Evolutionary conservation across 2,113 vertebrate genomes (phyloP), one percentile per base, ranked within the genome.

Genomic region (Vanacampus margaritifer): DNA sequence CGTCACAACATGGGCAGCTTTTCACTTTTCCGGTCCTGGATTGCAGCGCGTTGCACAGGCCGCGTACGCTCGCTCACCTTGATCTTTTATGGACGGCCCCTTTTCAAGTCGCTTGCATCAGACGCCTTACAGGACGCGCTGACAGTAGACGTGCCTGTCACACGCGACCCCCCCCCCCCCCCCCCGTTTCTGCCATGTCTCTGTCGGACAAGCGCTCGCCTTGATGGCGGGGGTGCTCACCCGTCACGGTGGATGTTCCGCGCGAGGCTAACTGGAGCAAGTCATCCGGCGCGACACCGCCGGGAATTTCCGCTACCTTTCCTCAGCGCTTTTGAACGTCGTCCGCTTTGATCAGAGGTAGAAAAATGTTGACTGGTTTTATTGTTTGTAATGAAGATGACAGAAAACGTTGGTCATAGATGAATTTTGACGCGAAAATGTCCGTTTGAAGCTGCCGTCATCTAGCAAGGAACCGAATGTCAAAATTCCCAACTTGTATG

Each of bases 201-300:
- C 73, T 46, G 74, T 83, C 78, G 78, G 64, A 67, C 78, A 76
- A 76, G 84, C 63, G 67, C 79, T 79, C 83, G 35, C 82, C 81
- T 87, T 82, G 79, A 83, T 78, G 84, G 51, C 86, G 83, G 71
- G 71, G 68, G 69, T 84, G 84, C 85, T 79, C 83, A 89, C 89
- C 88, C 89, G 88, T 92, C 90, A 89, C 73, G 79, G 79, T 84
- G 72, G 57, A 81, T 86, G 86, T 89, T 88, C 81, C 86, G 85
- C 72, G 75, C 81, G 82, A 84, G 80, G 78, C 82, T 81, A 86
- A 91, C 79, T 84, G 75, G 84, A 88, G 91, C 87, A 78, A 80
- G 78, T 91, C 83, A 91, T 92, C 82, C 83, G 59, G 73, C 68
- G 70, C 75, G 90, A 91, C 87, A 85, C 83, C 69, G 83, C 84